Base-by-base conservation (phyloP, 2,888 invertebrate species). In the Lomographa bimaculata region DNA sequence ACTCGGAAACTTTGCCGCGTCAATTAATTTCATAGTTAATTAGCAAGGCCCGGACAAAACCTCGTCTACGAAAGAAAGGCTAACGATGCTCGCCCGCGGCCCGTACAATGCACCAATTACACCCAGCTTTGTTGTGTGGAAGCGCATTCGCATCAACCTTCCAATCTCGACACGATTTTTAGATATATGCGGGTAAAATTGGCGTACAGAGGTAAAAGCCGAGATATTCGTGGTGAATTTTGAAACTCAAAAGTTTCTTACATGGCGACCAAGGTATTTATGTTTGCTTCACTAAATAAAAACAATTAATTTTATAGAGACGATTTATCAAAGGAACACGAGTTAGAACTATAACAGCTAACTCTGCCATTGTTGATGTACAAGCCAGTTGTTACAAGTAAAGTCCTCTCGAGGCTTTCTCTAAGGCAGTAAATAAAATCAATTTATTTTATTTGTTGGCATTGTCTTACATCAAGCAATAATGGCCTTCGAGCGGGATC, bases 11-110 rank as follows among this genome's bases (percentile, higher is more conserved):
- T 89, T 89, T 84, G 82, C 87, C 78, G 82, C 89, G 85, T 89
- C 89, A 89, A 89, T 89, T 89, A 89, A 89, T 89, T 89, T 89
- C 87, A 87, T 87, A 89, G 86, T 87, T 89, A 89, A 89, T 89
- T 89, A 89, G 86, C 83, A 79, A 76, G 79, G 55, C 60, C 64
- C 71, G 80, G 81, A 84, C 86, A 82, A 86, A 84, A 83, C 87
- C 79, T 74, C 79, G 74, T 67, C 76, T 72, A 69, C 67, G 74
- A 78, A 84, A 85, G 84, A 85, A 85, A 84, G 80, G 86, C 82
- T 84, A 84, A 84, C 86, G 84, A 82, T 76, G 80, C 74, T 68
- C 66, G 77, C 81, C 80, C 71, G 73, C 71, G 74, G 74, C 68
- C 69, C 62, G 64, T 71, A 83, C 83, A 84, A 79, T 83, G 81